phyloP scores from a whole-genome alignment of 2,888 invertebrate genomes.

The Scelioninae gen. 1 region DNA sequence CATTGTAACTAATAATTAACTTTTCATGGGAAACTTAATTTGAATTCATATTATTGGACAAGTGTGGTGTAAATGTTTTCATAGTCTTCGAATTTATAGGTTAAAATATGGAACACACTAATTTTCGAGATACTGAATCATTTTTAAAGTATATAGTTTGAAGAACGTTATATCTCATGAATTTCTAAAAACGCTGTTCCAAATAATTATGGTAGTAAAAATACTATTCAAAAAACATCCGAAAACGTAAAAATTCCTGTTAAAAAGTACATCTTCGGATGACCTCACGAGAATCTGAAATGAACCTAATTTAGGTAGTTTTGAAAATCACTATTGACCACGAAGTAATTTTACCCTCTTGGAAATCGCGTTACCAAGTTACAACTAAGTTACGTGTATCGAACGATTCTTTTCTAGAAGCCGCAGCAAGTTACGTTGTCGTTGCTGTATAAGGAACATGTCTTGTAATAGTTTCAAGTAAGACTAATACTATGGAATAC shows the following conservation, averaged over 20 bases:
- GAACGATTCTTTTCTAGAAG: constrained; percentile 51
- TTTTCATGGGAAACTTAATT: too few species aligned
- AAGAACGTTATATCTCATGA: too few species aligned
- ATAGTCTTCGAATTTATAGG: too few species aligned
- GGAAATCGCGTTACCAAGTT: constrained; percentile 61
- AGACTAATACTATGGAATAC: constrained; percentile 50
- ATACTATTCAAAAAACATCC: background rate
- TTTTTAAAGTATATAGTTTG: too few species aligned
- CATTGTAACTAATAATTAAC: too few species aligned
- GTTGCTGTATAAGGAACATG: constrained; percentile 40
- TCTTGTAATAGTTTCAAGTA: constrained; percentile 60
- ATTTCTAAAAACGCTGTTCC: too few species aligned
- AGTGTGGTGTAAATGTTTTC: too few species aligned
- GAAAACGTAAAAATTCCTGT: background rate
- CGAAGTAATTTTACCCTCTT: constrained; percentile 50
- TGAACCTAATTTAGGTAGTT: constrained; percentile 39
- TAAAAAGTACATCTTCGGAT: constrained; percentile 13
- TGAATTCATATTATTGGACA: too few species aligned
- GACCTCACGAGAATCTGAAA: constrained; percentile 4
- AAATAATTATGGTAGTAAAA: too few species aligned
- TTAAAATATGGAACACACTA: too few species aligned
- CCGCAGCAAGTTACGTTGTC: constrained; percentile 53
- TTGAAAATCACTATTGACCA: constrained; percentile 52
- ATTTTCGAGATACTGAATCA: too few species aligned
- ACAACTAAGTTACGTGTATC: constrained; percentile 53